phyloP scores from a whole-genome alignment of 2,113 vertebrate genomes.

The Cyprinodon brontotheroides region DNA sequence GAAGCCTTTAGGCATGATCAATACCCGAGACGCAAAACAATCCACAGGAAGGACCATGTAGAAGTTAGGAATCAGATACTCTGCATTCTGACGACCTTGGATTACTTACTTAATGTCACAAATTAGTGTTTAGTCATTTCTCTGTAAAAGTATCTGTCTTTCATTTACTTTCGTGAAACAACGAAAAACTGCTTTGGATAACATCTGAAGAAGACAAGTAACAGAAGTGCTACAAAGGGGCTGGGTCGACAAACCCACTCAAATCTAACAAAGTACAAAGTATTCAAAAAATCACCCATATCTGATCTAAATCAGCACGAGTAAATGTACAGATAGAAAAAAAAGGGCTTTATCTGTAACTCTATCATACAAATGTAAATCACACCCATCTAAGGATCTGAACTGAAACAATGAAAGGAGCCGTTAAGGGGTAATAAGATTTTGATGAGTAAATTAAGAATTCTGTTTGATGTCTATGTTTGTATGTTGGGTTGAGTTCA shows the following conservation, averaged over 20 bases:
- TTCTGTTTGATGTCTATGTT: slow-evolving; percentile 71
- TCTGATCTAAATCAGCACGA: slow-evolving; percentile 53
- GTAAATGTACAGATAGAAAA: slow-evolving; percentile 4
- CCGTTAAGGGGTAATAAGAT: slow-evolving; percentile 62
- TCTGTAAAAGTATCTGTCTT: neutral
- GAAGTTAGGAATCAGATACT: slow-evolving; percentile 35
- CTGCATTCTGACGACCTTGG: slow-evolving; percentile 22
- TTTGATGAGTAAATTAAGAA: slow-evolving; percentile 59
- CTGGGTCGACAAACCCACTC: slow-evolving; percentile 24
- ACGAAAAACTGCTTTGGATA: too few relatives aligned
- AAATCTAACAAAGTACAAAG: slow-evolving; percentile 53
- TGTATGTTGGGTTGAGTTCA: slow-evolving; percentile 66
- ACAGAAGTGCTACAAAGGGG: neutral
- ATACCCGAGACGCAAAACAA: slow-evolving; percentile 82
- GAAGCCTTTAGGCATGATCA: slow-evolving; percentile 83
- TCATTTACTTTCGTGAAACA: neutral
- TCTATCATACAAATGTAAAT: slow-evolving; percentile 50
- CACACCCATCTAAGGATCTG: slow-evolving; percentile 29
- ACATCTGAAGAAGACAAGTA: neutral
- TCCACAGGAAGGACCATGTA: slow-evolving; percentile 51
- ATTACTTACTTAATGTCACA: slow-evolving; percentile 20
- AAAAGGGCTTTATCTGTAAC: slow-evolving; percentile 36
- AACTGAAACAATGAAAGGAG: slow-evolving; percentile 31
- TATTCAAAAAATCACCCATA: slow-evolving; percentile 43
- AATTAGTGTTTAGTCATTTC: neutral